Percentiles rank a stretch among this genome's conserved stretches.
Conservation (phyloP, 2,797 vertebrate species). For the Alcedo atthis region DNA sequence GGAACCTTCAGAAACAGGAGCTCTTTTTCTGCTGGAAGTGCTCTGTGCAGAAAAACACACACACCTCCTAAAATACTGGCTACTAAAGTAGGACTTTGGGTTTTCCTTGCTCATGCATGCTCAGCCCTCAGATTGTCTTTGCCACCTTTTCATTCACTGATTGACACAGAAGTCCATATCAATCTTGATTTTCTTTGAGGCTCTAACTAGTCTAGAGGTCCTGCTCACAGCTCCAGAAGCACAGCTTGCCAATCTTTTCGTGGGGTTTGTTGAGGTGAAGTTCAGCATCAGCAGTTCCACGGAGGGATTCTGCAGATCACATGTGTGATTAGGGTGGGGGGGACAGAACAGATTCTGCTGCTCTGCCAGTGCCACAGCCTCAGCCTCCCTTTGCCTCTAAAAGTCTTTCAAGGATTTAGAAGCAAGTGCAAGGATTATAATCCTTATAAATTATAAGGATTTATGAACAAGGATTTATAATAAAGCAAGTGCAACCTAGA, state of each 20-base stretch:
- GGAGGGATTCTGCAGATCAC: neutral
- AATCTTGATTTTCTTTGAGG: neutral
- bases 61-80: neutral
- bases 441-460: too few species aligned
- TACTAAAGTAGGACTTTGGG: neutral
- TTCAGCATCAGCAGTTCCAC: neutral
- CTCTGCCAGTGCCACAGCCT: neutral
- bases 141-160: neutral
- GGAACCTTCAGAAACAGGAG: constrained; percentile 69
- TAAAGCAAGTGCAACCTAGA: neutral
- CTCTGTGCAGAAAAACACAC: neutral
- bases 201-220: neutral
- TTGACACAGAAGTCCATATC: neutral
- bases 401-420: neutral
- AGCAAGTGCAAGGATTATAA: too few species aligned
- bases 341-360: neutral
- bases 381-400: neutral
- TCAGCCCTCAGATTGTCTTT: neutral
- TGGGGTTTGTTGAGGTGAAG: neutral
- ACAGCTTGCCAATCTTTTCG: neutral
- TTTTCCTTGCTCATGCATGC: neutral
- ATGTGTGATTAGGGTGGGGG: neutral
- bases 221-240: neutral
- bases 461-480: too few species aligned
- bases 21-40: neutral